Evolutionary conservation across 1,140 invertebrate species (phyloP), one percentile per base, ranked within the genome.

Genomic region (Samia ricini): DNA sequence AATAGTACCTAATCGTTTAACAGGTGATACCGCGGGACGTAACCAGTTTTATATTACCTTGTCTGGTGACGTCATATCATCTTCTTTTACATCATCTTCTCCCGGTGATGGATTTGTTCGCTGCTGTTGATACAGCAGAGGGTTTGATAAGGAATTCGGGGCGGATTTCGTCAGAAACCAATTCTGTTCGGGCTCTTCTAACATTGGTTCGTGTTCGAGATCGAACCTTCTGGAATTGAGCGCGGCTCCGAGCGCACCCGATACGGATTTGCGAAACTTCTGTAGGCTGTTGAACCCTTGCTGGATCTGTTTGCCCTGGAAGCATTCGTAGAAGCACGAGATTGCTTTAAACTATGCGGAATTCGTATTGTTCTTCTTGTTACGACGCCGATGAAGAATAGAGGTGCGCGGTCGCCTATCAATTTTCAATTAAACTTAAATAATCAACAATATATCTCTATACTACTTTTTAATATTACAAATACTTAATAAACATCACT

Each of bases 91-190:
- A 42, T 81, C 79, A 21, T 91, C 83, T 12, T 87, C 84, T 0
- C 71, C 72, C 0, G 76, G 58, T 0, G 66, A 81, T 61, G 88
- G 88, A 8, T 78, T 73, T 55, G 79, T 83, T 12, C 79, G 29
- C 2, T 76, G 71, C 22, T 81, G 88, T 26, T 79, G 81, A 51
- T 83, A 84, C 60, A 90, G 63, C 42, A 91, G 65, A n/a, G 90
- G 92, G 68, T 94, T 94, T 70, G 94, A 95, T 56, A 96, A 77
- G 0, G 95, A 95, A 80, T 95, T 96, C 4, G 95, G 95, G 2
- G 95, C 95, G 24, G 95, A 96, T 66, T 95, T 92, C 56, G 94
- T 95, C 18, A 96, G 79, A 59, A 95, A 92, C 95, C 95, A 96
- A 74, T 96, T 96, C 66, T 93, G 92, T 69, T 94, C 93, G 8